Evolutionary conservation across 2,797 vertebrate genomes (phyloP), one percentile per base, ranked within the genome.

Genomic region (Labeo calbasu): DNA sequence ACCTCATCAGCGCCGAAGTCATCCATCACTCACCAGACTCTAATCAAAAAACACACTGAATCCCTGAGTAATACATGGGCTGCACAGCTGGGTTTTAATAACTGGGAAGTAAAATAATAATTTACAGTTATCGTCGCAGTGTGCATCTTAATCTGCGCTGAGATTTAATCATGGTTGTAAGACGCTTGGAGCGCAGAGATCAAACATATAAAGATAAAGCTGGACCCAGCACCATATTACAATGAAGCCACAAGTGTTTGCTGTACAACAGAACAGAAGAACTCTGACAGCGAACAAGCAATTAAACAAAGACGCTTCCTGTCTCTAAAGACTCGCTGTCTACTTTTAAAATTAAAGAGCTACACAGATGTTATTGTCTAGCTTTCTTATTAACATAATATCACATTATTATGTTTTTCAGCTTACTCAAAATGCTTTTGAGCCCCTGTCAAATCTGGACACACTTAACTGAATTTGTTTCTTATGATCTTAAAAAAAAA

Each of bases 11-110:
- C 68, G 61, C 28, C 50, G 40, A 59, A 50, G 77, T 84, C 72
- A 84, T 87, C 75, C 75, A 82, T 87, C 86, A 81, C 72, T 78
- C 36, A 72, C 55, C 51, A 78, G 21, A 70, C 21, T 65, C 79
- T 78, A 77, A 84, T 87, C 86, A 84, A 78, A 78, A 72, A 69
- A 2, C 82, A 78, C 61, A 83, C 59, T 25, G 28, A 73, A 68
- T 57, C 85, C 69, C 46, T n/a, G 63, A 73, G 76, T 75, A 76
- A 83, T 66, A 32, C 81, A 57, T 79, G 57, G 25, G 61, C 55
- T n/a, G 11, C 82, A 87, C 82, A 84, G 77, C 75, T 51, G 82
- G 82, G 21, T 61, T 81, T 84, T 84, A 84, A 87, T 87, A 87
- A 82, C 70, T 50, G 73, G 36, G 69, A 66, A 72, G 68, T 72